Conservation (phyloP, 1,140 invertebrate species). For the Neodiprion lecontei region DNA sequence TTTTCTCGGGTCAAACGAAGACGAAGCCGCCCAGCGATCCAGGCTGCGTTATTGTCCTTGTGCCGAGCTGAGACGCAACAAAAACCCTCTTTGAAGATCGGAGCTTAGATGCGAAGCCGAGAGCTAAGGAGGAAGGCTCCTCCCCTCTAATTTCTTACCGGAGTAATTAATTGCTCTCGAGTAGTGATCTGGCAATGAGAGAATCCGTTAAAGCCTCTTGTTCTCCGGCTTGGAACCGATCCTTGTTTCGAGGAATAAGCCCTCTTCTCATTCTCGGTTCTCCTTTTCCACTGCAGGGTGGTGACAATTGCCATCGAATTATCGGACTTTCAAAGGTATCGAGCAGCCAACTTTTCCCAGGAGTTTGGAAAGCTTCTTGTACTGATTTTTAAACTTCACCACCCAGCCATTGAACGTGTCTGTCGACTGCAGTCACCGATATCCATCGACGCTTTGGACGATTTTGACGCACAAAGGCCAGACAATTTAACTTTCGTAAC, state of each 20-base stretch:
- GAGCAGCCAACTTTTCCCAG: too few relatives aligned
- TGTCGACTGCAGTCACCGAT: too few relatives aligned
- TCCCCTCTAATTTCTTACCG: not conserved
- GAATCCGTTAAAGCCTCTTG: not conserved
- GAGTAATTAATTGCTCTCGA: conserved; percentile 1
- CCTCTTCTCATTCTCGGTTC: not conserved
- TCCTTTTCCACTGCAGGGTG: too few relatives aligned
- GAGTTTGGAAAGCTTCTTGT: too few relatives aligned
- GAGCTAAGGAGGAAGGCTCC: not conserved
- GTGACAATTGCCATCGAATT: too few relatives aligned
- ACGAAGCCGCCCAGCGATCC: not conserved
- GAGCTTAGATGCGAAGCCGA: not conserved
- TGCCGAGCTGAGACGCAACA: not conserved
- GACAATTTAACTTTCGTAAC: conserved; percentile 6
- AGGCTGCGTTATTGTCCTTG: not conserved
- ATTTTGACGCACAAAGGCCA: not conserved
- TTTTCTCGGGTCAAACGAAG: not conserved
- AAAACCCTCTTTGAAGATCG: not conserved
- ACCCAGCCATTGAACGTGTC: too few relatives aligned
- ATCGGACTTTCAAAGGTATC: too few relatives aligned
- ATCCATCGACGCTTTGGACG: too few relatives aligned
- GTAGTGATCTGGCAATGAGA: not conserved
- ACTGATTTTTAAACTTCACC: too few relatives aligned
- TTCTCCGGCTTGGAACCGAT: not conserved
- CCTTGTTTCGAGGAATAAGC: not conserved